phyloP scores from a whole-genome alignment of 2,888 invertebrate species.

The Erannis defoliaria region DNA sequence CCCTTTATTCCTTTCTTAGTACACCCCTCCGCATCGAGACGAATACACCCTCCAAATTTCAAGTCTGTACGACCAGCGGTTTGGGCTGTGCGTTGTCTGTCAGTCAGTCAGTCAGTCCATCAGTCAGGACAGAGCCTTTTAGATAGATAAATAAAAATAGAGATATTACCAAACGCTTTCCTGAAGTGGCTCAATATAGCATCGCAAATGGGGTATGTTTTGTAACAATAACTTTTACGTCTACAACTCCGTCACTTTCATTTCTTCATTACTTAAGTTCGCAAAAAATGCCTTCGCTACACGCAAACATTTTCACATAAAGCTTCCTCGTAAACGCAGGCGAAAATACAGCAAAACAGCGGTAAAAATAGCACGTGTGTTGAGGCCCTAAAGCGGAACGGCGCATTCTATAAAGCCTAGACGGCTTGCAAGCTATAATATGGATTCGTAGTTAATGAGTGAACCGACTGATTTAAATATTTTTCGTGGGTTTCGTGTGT shows the following conservation, averaged over 20 bases:
- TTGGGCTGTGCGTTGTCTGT: no score
- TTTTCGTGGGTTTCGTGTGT: no score
- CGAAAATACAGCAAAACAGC: constrained; percentile 41
- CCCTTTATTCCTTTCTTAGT: no score
- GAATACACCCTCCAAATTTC: no score
- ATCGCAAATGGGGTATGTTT: constrained; percentile 21
- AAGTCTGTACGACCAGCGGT: no score
- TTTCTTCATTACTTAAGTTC: constrained; percentile 38
- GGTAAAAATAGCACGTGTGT: constrained; percentile 52
- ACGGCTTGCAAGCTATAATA: constrained; percentile 13
- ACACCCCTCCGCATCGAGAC: no score
- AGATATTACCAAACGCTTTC: constrained; percentile 7
- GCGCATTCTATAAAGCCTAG: constrained; percentile 15
- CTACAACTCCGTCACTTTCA: constrained; percentile 33
- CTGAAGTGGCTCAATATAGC: constrained; percentile 16
- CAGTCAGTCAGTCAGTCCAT: no score
- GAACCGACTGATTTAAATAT: no score
- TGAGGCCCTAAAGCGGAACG: constrained; percentile 55
- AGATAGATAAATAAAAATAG: neutral
- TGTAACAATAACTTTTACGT: constrained; percentile 35
- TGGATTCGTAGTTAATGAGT: no score
- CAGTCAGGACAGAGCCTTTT: neutral
- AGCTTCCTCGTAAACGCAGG: constrained; percentile 39
- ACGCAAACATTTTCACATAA: constrained; percentile 40
- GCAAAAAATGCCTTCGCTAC: constrained; percentile 37